Conservation (phyloP, 2,113 vertebrate species). For the Capricornis sumatraensis region DNA sequence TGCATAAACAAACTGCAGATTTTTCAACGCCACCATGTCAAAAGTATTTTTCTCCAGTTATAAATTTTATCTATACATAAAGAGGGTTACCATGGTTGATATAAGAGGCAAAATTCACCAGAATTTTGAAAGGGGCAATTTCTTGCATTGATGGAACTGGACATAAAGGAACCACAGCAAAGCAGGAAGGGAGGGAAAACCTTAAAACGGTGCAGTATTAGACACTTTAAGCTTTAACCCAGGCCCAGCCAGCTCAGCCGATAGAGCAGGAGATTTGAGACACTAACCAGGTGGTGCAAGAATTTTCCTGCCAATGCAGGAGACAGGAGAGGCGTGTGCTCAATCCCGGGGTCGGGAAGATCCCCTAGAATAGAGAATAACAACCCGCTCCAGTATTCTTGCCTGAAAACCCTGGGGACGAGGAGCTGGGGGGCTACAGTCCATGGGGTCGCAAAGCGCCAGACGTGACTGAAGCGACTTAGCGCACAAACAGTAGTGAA, state of each 20-base stretch:
- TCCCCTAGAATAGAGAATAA: not conserved
- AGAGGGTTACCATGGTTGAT: not conserved
- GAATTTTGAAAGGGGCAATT: not conserved
- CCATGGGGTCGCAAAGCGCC: rapidly evolving
- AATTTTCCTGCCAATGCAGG: not conserved
- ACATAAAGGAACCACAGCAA: not conserved
- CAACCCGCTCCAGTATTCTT: not conserved
- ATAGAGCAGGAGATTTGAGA: not conserved
- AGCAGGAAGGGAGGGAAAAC: not conserved
- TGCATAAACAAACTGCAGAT: not conserved
- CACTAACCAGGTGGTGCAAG: not conserved
- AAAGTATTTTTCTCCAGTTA: not conserved
- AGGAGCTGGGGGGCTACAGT: not conserved
- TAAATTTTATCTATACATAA: not conserved
- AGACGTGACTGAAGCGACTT: not conserved
- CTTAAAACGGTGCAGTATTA: not conserved
- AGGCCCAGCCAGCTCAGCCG: not conserved
- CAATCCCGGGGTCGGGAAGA: rapidly evolving
- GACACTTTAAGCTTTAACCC: not conserved
- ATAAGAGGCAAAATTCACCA: not conserved
- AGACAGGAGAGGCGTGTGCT: not conserved
- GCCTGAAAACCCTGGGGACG: not conserved
- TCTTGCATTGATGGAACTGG: not conserved
- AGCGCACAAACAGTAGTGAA: not conserved
- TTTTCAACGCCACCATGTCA: not conserved